Base-by-base conservation (phyloP, 2,888 invertebrate genomes). In the Endomychus coccineus region DNA sequence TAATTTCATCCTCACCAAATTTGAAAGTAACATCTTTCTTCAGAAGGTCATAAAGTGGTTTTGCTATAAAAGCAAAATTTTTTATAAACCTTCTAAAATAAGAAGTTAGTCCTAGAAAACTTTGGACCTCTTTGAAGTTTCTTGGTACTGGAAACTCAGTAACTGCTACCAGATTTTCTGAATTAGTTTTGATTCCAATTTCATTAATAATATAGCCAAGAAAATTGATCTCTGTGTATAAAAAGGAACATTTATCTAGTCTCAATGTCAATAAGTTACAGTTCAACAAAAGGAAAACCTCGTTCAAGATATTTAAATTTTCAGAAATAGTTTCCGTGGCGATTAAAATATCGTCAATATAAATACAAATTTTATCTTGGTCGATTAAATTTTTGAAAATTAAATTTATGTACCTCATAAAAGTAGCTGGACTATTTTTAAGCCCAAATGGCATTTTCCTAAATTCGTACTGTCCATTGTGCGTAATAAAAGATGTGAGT, bases 401-500 rank as follows among this genome's bases (percentile, higher is more conserved):
- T n/a, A n/a, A n/a, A n/a, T n/a, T n/a, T n/a, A n/a, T n/a, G n/a
- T n/a, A n/a, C n/a, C n/a, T n/a, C n/a, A n/a, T n/a, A n/a, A n/a
- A n/a, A n/a, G n/a, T n/a, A n/a, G n/a, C n/a, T n/a, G n/a, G n/a
- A n/a, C n/a, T n/a, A n/a, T n/a, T n/a, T n/a, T n/a, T n/a, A n/a
- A n/a, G n/a, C n/a, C n/a, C n/a, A n/a, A n/a, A n/a, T n/a, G n/a
- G n/a, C n/a, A n/a, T n/a, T n/a, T n/a, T n/a, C n/a, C n/a, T n/a
- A n/a, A n/a, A n/a, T n/a, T n/a, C n/a, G n/a, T n/a, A n/a, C n/a
- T n/a, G n/a, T n/a, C n/a, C n/a, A 42, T 56, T 51, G 2, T 52
- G 56, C 52, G 56, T 55, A 34, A 52, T 40, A 43, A 61, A 60
- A 1, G 55, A 48, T 2, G 56, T 58, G 17, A 51, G 50, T 39